Percentiles rank a stretch among this genome's conserved stretches.
phyloP scores from a whole-genome alignment of 2,888 invertebrate species.

The Capitulum mitella region DNA sequence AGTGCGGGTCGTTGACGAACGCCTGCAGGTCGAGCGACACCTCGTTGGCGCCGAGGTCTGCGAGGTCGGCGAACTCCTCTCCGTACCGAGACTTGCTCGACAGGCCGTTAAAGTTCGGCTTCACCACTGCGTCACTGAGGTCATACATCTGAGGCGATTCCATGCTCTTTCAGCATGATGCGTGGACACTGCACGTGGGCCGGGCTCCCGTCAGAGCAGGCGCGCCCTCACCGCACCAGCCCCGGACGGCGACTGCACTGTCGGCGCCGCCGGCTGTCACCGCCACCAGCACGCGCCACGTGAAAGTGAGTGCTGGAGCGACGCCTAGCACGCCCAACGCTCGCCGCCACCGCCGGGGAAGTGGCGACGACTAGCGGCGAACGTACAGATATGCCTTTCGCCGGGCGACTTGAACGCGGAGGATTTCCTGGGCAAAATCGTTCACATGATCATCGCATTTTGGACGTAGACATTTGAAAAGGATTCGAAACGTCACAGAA shows the following conservation, averaged over 20 bases:
- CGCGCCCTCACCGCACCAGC: not conserved
- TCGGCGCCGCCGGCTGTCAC: not conserved
- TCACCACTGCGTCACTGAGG: constrained; percentile 51
- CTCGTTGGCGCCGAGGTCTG: constrained; percentile 85
- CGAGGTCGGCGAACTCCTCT: constrained; percentile 53
- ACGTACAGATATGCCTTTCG: not conserved
- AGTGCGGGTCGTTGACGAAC: constrained; percentile 82
- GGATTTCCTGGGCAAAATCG: no score
- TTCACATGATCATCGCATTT: no score
- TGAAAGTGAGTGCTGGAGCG: not conserved
- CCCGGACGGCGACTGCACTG: not conserved
- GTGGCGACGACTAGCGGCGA: not conserved
- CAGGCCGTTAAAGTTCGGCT: constrained; percentile 54
- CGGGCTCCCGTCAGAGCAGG: not conserved
- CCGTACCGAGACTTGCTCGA: constrained; percentile 38
- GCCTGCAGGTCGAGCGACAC: constrained; percentile 86
- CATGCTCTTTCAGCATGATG: constrained; percentile 31
- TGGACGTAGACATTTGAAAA: no score
- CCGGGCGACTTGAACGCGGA: not conserved
- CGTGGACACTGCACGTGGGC: not conserved
- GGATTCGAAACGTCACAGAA: no score
- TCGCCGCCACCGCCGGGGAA: not conserved
- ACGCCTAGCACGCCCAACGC: not conserved
- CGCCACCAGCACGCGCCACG: not conserved
- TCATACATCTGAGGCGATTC: constrained; percentile 78